These are phyloP conservation scores for Prionailurus bengalensis DNA, from an alignment of 2,113 vertebrate genomes.

Conservation along the genomic window DNA sequence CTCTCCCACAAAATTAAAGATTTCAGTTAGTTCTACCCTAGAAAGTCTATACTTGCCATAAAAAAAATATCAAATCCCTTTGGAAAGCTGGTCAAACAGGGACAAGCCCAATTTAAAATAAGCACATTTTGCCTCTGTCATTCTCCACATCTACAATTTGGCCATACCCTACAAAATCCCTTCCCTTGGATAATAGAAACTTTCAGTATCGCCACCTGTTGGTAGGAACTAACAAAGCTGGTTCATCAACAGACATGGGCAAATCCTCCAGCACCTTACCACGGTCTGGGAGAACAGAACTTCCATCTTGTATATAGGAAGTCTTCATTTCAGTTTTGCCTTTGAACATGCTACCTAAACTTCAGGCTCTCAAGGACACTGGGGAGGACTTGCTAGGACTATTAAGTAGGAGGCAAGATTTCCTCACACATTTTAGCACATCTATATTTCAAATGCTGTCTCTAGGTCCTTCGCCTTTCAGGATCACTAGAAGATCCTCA, in stretches of 20 bases:
- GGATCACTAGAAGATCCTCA: slow-evolving; percentile 17
- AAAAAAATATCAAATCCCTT: slow-evolving; percentile 40
- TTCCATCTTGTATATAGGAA: background rate
- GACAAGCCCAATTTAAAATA: background rate
- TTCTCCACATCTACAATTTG: background rate
- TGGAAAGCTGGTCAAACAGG: background rate
- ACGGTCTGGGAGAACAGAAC: background rate
- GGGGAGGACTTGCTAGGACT: background rate
- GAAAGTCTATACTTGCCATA: background rate
- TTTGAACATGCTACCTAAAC: background rate
- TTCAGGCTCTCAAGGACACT: background rate
- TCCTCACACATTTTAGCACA: slow-evolving; percentile 40
- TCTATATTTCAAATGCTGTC: background rate
- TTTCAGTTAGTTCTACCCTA: slow-evolving; percentile 8
- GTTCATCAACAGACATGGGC: background rate
- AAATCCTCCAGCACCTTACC: background rate
- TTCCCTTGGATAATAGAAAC: background rate
- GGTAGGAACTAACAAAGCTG: background rate
- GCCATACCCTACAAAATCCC: background rate
- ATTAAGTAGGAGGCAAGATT: slow-evolving; percentile 46
- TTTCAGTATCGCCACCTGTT: background rate
- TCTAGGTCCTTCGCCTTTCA: slow-evolving; percentile 52
- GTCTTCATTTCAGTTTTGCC: background rate
- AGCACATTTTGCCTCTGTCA: background rate
- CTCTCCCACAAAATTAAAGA: background rate